Conservation (phyloP, 2,888 invertebrate species). For the Aleiodes alternator region DNA sequence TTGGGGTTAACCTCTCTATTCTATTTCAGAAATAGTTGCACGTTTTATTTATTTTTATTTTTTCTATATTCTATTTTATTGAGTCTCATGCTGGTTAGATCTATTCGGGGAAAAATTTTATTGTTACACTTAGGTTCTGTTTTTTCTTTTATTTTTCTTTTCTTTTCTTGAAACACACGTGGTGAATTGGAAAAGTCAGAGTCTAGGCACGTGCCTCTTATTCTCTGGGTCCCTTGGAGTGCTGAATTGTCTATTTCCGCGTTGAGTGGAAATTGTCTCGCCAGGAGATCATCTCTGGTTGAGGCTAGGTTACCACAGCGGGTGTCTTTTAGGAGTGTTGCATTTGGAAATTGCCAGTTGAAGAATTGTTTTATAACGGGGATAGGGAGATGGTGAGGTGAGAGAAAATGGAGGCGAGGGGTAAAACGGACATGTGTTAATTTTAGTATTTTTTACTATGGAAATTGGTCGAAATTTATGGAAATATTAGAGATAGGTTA, state of each 20-base stretch:
- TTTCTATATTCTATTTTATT: not conserved
- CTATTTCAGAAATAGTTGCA: not conserved
- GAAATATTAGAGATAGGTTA: too few relatives aligned
- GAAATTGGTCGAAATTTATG: too few relatives aligned
- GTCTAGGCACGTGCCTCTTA: slow-evolving; percentile 26
- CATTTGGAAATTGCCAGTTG: too few relatives aligned
- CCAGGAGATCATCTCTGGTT: slow-evolving; percentile 41
- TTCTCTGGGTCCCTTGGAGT: slow-evolving; percentile 61
- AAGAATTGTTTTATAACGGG: too few relatives aligned
- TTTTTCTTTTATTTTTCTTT: not conserved
- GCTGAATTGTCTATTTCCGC: slow-evolving; percentile 47
- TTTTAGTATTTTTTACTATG: too few relatives aligned
- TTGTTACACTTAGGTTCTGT: slow-evolving; percentile 56
- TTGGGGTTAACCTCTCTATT: not conserved
- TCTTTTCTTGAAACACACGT: not conserved
- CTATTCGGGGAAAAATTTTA: not conserved
- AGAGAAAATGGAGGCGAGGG: too few relatives aligned
- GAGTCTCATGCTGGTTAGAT: not conserved
- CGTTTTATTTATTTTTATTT: not conserved
- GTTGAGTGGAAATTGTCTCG: slow-evolving; percentile 66
- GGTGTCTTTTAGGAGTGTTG: not conserved
- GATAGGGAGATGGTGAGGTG: too few relatives aligned
- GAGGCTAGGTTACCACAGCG: slow-evolving; percentile 53
- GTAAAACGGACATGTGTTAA: too few relatives aligned
- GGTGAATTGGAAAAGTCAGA: slow-evolving; percentile 1